These are phyloP conservation scores for Hormiphora californensis DNA, from an alignment of 37 sponge, comb jelly and placozoan species.

Conservation along the genomic window DNA sequence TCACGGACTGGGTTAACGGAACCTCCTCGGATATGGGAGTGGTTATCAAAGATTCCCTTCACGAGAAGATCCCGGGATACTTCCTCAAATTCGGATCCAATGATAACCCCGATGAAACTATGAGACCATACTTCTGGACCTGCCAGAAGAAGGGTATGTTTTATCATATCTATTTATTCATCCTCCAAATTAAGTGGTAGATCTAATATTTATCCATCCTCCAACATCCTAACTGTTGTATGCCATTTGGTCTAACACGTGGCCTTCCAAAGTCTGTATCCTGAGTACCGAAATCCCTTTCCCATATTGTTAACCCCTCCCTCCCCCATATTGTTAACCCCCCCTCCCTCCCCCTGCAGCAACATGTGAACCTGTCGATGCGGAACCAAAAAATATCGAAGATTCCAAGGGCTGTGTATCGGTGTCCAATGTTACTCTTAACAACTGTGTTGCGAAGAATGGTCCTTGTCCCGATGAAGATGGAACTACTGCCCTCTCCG, in stretches of 20 bases:
- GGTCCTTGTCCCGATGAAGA: neutral
- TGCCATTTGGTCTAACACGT: no score
- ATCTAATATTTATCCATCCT: neutral
- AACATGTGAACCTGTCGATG: neutral
- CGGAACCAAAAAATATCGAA: neutral
- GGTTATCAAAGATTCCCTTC: neutral
- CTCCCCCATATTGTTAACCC: no score
- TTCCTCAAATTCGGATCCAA: constrained; percentile 40
- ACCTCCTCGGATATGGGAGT: neutral
- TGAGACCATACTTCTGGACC: constrained; percentile 13
- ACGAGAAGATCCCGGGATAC: constrained; percentile 17
- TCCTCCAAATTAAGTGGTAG: no score
- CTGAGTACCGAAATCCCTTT: no score
- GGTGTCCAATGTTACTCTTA: constrained; percentile 16
- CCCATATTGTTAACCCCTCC: no score
- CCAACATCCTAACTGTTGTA: no score
- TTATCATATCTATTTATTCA: neutral
- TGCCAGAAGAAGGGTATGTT: constrained; percentile 3
- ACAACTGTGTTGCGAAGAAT: constrained; percentile 32
- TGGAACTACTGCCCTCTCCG: neutral
- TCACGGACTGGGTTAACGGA: constrained; percentile 29
- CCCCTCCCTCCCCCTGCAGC: no score
- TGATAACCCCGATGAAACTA: neutral
- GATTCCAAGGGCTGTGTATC: neutral
- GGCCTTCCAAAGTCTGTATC: no score